Conservation (phyloP, 2,888 invertebrate genomes). For the Sinelater perroti region DNA sequence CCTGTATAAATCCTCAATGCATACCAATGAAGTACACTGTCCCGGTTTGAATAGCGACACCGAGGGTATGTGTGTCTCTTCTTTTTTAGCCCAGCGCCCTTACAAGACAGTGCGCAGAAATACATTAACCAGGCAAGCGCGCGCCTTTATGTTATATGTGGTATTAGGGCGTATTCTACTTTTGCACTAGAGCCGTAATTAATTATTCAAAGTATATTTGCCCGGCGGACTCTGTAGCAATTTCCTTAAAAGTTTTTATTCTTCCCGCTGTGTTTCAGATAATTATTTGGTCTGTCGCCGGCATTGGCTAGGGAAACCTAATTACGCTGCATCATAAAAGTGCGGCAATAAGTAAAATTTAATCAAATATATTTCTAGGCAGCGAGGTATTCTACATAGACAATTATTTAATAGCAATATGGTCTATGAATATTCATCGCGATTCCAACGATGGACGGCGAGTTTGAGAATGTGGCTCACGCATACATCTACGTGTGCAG, state of each 20-base stretch:
- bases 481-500: conserved; percentile 50
- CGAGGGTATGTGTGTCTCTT: conserved; percentile 48
- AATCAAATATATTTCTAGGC: conserved; percentile 25
- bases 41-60: conserved; percentile 54
- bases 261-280: not conserved
- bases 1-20: conserved; percentile 64
- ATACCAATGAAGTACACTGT: conserved; percentile 63
- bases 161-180: conserved; percentile 24
- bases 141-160: conserved; percentile 27
- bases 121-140: conserved; percentile 24
- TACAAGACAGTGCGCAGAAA: conserved; percentile 28
- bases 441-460: conserved; percentile 44
- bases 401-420: conserved; percentile 40
- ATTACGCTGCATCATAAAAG: not conserved
- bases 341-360: not conserved
- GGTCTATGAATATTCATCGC: conserved; percentile 45
- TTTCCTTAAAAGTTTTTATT: conserved; percentile 6
- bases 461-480: conserved; percentile 53
- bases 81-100: conserved; percentile 39
- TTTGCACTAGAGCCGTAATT: conserved; percentile 22
- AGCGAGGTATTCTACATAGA: conserved; percentile 32
- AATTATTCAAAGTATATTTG: conserved; percentile 17
- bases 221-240: conserved; percentile 5
- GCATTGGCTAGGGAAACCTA: not conserved
- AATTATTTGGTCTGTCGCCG: not conserved